Evolutionary conservation across 2,888 invertebrate genomes (phyloP).

Genomic region (Apomyelois bistriatella): DNA sequence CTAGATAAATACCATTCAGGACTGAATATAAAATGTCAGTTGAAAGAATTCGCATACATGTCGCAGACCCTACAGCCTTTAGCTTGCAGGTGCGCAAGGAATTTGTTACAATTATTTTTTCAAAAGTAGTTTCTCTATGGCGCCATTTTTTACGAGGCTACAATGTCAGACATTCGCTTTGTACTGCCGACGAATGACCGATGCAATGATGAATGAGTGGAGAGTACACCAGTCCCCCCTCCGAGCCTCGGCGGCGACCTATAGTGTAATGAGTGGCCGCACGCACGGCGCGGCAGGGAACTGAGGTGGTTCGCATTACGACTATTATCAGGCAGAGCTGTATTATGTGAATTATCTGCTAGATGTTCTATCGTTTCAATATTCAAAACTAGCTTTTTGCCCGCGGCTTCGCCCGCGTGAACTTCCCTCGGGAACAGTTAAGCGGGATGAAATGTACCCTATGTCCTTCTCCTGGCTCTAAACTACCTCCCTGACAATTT

Average conservation of each 20-base stretch:
- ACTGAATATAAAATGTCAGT: too few relatives aligned
- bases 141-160: neutral
- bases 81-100: neutral
- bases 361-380: neutral
- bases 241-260: neutral
- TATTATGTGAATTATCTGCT: neutral
- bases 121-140: neutral
- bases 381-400: too few relatives aligned
- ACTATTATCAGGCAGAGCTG: constrained; percentile 8
- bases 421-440: too few relatives aligned
- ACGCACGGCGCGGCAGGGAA: neutral
- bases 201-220: constrained; percentile 8
- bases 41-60: too few relatives aligned
- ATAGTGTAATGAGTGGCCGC: neutral
- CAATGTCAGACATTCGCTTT: constrained; percentile 7
- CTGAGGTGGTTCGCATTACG: constrained; percentile 11
- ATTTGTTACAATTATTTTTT: neutral
- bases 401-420: too few relatives aligned
- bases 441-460: too few relatives aligned
- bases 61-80: neutral
- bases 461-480: too few relatives aligned
- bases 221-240: neutral
- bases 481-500: too few relatives aligned
- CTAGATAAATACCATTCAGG: too few relatives aligned
- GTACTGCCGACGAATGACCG: constrained; percentile 3